These are phyloP conservation scores for Tinea semifulvella DNA, from an alignment of 2,888 invertebrate species.

Conservation along the genomic window DNA sequence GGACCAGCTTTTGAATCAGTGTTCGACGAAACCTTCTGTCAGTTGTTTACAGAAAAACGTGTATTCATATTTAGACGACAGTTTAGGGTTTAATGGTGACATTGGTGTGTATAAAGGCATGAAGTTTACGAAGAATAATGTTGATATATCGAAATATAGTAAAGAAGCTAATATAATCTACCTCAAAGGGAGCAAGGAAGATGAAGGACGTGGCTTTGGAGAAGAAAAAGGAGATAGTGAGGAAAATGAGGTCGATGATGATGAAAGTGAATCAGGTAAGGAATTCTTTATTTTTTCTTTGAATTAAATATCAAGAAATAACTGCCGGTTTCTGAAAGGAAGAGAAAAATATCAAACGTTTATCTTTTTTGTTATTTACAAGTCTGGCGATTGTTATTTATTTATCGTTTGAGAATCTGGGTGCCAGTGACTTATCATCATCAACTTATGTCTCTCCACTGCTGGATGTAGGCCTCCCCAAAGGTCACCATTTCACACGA, in stretches of 20 bases:
- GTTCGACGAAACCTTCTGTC: conserved; percentile 70
- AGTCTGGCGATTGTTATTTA: too few relatives aligned
- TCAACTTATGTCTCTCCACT: too few relatives aligned
- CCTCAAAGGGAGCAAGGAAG: conserved; percentile 41
- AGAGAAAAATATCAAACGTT: too few relatives aligned
- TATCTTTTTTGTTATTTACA: too few relatives aligned
- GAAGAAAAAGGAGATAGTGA: conserved; percentile 34
- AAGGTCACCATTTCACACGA: too few relatives aligned
- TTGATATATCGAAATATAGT: conserved; percentile 65
- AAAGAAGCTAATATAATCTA: conserved; percentile 61
- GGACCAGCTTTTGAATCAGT: conserved; percentile 78
- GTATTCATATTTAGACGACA: conserved; percentile 74
- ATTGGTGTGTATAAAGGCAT: conserved; percentile 72
- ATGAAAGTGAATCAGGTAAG: conserved; percentile 48
- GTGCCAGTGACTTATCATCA: too few relatives aligned
- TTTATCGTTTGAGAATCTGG: too few relatives aligned
- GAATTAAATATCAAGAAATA: too few relatives aligned
- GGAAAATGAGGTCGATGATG: conserved; percentile 42
- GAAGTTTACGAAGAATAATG: conserved; percentile 70
- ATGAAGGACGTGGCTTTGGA: conserved; percentile 24
- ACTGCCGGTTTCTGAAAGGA: too few relatives aligned
- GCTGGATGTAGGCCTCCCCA: too few relatives aligned
- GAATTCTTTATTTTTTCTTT: too few relatives aligned
- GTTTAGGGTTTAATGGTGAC: conserved; percentile 70
- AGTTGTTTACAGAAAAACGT: conserved; percentile 82